Base-by-base conservation (phyloP, 2,888 invertebrate genomes). In the Belgica antarctica region DNA sequence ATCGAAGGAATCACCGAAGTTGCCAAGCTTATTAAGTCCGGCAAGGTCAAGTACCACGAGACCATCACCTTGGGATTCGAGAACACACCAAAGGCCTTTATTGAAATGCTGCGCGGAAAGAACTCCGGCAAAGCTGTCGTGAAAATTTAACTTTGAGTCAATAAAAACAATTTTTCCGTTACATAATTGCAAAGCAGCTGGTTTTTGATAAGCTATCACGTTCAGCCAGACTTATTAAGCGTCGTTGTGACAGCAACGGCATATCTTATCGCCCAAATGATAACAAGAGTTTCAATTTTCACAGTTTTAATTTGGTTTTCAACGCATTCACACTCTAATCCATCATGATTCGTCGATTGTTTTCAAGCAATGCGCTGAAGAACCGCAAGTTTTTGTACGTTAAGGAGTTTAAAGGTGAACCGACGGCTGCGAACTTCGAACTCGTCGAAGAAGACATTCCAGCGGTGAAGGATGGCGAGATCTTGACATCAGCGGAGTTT, bases 61-160 rank as follows among this genome's bases (percentile, higher is more conserved):
- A 88, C 88, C 59, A 76, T 87, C 1, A 87, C 87, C 1, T 79
- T 87, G 71, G 90, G 89, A 1, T 89, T 90, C 77, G 87, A 89
- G 72, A 88, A 88, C 74, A 86, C 87, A 84, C 86, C 87, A 1
- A 82, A 86, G 62, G 89, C 89, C 34, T 84, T 90, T 72, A 81
- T 85, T 69, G 86, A 84, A 12, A 82, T 90, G 76, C 78, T 83
- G 5, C 77, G 80, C 70, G 89, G 90, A 34, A 84, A 85, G 74
- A 89, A 88, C 77, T 82, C 82, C 24, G 90, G 90, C 63, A 90
- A 90, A 81, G 87, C 87, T 31, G 77, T 89, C 71, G 85, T 90
- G 10, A 85, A 86, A 81, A 81, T 82, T 2, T 86, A 78, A 3
- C 17, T 25, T 15, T 52, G 25, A n/a, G n/a, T 57, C 1, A n/a